Evolutionary conservation across 2,797 vertebrate genomes (phyloP), one percentile per base, ranked within the genome.

Genomic region (Echiichthys vipera): DNA sequence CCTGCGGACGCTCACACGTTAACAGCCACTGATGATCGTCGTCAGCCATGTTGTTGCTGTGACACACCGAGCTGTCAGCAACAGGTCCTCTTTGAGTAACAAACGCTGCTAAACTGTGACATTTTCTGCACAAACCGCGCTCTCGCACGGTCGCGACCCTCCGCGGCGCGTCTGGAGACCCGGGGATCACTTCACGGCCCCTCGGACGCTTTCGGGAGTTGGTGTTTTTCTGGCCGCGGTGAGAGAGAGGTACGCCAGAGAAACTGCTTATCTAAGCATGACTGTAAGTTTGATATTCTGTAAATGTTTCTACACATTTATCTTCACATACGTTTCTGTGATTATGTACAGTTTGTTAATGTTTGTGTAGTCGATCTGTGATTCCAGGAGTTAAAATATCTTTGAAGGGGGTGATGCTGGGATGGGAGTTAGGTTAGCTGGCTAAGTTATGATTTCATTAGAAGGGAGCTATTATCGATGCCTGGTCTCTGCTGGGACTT

Each of bases 1-100:
- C 34, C 69, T 0, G 57, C 3, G 71, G 54, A 54, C 67, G 57
- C 57, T 57, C 71, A 32, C 76, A 83, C 78, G 79, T 74, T 78
- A 90, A 84, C 86, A 80, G 79, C 25, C 56, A 20, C 80, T 34
- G 54, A 59, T 71, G 78, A 75, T 80, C 71, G 54, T 50, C 63
- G 91, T 93, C 92, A 93, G 93, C 93, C 93, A 94, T 94, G 90
- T 94, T 94, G 89, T 92, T 90, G 87, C 76, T 85, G 87, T 92
- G 88, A 92, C 87, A 92, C 86, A 74, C 81, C 0, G 78, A 91
- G 78, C 90, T 92, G 91, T 91, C 93, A 93, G 91, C 92, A 94
- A 94, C 92, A 94, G 90, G 90, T 93, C 25, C 79, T 72, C 46
- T n/a, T n/a, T 10, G 45, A 82, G 46, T 12, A n/a, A 64, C 13